Base-by-base conservation (phyloP, 2,797 vertebrate species). In the Florisuga fusca region DNA sequence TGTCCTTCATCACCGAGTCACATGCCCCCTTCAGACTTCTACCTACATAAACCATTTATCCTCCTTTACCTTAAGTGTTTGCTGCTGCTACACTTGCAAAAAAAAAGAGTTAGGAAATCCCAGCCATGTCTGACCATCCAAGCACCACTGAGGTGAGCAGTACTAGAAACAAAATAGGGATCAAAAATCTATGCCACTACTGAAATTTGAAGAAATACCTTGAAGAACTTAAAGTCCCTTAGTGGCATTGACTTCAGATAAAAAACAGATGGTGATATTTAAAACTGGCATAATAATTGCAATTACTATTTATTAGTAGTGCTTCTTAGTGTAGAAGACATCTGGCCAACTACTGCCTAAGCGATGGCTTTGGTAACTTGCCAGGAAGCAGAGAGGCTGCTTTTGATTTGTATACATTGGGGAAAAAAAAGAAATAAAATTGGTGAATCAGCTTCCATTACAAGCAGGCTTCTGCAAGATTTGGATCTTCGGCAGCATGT, bases 371-470 rank as follows among this genome's bases (percentile, higher is more conserved):
- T 58, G 68, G 66, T 83, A 77, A 66, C 9, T 75, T 93, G 84
- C 75, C 92, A 93, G 55, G 26, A 95, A 61, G 74, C 67, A 90
- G 34, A 74, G 6, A 64, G 34, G 41, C 23, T 67, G 63, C 51
- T 45, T 92, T 78, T 68, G 72, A 79, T 83, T 94, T 92, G 38
- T 84, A 63, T 38, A 61, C 7, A 54, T 31, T 29, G 15, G 21
- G 23, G 41, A 50, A 43, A 69, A 46, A 50, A 46, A 46, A 45
- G 19, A 45, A 45, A 45, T 45, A 45, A 45, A 71, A 58, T 0
- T 4, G 29, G 58, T 78, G 76, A 91, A 86, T 85, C 72, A 72
- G 61, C 74, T 94, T 90, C 54, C 57, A 72, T 71, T 80, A 64
- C 12, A 81, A 89, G 54, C 26, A 84, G 87, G 27, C 34, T 87